Percentiles rank a stretch among this genome's conserved stretches.
phyloP scores from a whole-genome alignment of 2,113 vertebrate species.

The Chaetodon trifascialis region DNA sequence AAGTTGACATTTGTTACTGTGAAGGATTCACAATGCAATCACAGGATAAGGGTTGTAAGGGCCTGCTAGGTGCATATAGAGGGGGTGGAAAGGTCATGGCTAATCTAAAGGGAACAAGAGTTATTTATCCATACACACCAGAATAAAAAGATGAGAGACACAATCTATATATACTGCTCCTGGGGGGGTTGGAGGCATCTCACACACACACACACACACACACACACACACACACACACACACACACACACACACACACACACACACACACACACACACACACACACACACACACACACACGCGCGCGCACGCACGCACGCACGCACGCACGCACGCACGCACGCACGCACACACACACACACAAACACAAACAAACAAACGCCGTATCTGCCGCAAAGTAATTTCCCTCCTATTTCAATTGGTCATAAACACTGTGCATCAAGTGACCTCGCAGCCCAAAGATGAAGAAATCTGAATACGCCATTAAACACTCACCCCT shows the following conservation, averaged over 20 bases:
- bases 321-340: slow-evolving; percentile 30
- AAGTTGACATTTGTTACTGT: slow-evolving; percentile 82
- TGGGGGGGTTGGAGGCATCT: slow-evolving; percentile 46
- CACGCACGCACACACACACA: slow-evolving; percentile 30
- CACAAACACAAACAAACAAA: neutral
- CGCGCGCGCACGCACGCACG: slow-evolving; percentile 25
- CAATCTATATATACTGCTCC: slow-evolving; percentile 73
- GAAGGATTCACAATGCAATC: slow-evolving; percentile 84
- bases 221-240: slow-evolving; percentile 32
- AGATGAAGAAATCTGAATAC: slow-evolving; percentile 54
- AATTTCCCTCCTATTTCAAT: slow-evolving; percentile 72
- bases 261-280: slow-evolving; percentile 35
- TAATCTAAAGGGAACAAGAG: slow-evolving; percentile 81
- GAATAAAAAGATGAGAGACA: slow-evolving; percentile 76
- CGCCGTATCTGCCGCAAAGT: slow-evolving; percentile 61
- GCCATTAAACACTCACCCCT: slow-evolving; percentile 44
- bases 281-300: neutral
- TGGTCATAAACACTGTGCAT: slow-evolving; percentile 70
- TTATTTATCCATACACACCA: slow-evolving; percentile 82
- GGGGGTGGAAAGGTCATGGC: slow-evolving; percentile 78
- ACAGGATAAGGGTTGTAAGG: slow-evolving; percentile 70
- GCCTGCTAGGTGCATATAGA: slow-evolving; percentile 67
- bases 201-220: slow-evolving; percentile 20
- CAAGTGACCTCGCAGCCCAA: slow-evolving; percentile 51
- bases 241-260: neutral